Percentiles rank a stretch among this genome's conserved stretches.
Evolutionary conservation across 2,888 invertebrate genomes (phyloP).

Genomic region (Caenorhabditis sulstoni): DNA sequence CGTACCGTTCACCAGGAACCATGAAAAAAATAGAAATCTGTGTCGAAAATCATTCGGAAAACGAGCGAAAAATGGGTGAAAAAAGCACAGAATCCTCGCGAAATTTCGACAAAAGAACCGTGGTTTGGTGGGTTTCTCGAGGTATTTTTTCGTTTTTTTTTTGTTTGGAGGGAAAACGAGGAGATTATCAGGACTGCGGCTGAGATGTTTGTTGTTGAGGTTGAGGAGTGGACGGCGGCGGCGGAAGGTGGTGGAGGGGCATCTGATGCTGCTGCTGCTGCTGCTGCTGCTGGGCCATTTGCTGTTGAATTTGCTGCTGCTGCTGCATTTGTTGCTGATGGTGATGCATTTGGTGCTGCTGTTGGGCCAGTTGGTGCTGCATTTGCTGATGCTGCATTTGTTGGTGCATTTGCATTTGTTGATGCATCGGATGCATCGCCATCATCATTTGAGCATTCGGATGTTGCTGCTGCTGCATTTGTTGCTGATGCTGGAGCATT

Average conservation of each 20-base stretch:
- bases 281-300: conserved; percentile 26
- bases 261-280: conserved; percentile 46
- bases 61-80: no score
- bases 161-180: no score
- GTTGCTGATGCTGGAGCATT: not conserved
- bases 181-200: conserved; percentile 9
- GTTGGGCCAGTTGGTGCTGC: not conserved
- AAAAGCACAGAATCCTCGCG: no score
- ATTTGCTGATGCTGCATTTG: not conserved
- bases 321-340: conserved; percentile 27
- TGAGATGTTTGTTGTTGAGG: conserved; percentile 7
- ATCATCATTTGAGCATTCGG: conserved; percentile 37
- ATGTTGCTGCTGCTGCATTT: conserved; percentile 8
- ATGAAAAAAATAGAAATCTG: not conserved
- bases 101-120: no score
- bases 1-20: conserved; percentile 17
- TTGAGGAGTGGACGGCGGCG: not conserved
- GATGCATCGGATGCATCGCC: conserved; percentile 28
- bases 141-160: no score
- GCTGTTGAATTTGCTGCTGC: conserved; percentile 18
- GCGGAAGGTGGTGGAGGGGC: conserved; percentile 38
- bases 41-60: no score
- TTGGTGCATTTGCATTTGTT: conserved; percentile 6
- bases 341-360: conserved; percentile 12
- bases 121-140: no score